Evolutionary conservation across 2,113 vertebrate species (phyloP), one percentile per base, ranked within the genome.

Genomic region (Terrapene triunguis): DNA sequence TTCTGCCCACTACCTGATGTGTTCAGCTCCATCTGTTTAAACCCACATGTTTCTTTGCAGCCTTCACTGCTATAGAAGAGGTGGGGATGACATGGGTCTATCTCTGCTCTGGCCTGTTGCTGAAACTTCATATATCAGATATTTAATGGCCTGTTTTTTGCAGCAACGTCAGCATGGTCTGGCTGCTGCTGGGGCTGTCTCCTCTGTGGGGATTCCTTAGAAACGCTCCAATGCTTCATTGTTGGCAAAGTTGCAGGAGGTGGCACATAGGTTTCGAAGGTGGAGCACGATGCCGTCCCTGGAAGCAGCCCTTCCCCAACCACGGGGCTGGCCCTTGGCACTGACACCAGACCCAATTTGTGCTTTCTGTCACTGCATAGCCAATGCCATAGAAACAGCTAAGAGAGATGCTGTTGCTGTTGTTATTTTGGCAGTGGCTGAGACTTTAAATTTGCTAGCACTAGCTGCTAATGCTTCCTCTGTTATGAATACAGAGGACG

Each of bases 401-500:
- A 2, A 9, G 32, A 10, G 53, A n/a, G 81, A 3, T 0, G 72
- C 69, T 48, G 80, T 0, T 2, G 38, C 10, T 76, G 22, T 27
- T 76, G 82, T 78, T 93, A 72, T 74, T 54, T 32, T 80, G 78
- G 95, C 59, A 32, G 1, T 0, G 4, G 48, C 76, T 1, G 1
- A 0, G 38, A 1, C 6, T 0, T 62, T 0, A 0, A 0, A 2
- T 5, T 79, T 8, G 10, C n/a, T 29, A 0, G 0, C 5, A 7
- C 0, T 0, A 5, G 48, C 21, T 0, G 1, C 85, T 1, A 10
- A 72, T 5, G 87, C 50, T 21, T 0, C 1, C 35, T 0, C 3
- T 4, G 48, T 9, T 1, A 1, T 0, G 0, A 47, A 47, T 78
- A 78, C 74, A 78, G 38, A 76, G 9, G 14, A 44, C 2, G 42